These are phyloP conservation scores for Candidula unifasciata DNA, from an alignment of 2,888 invertebrate species.

Conservation along the genomic window DNA sequence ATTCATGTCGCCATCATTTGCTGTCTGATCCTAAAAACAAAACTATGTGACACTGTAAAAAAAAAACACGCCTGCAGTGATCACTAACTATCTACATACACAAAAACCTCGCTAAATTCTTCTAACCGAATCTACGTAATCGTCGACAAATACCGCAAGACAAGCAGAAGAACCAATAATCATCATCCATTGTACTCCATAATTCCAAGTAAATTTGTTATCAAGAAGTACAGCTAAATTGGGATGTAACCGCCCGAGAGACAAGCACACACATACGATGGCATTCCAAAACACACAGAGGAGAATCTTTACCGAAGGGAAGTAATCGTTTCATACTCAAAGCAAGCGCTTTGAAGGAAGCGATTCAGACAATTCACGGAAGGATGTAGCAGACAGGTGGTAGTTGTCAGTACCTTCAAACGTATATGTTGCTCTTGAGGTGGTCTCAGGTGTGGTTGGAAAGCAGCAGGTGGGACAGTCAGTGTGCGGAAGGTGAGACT, in stretches of 20 bases:
- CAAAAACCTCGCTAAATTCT: too few species aligned
- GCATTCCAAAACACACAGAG: slow-evolving; percentile 1
- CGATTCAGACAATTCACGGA: not conserved
- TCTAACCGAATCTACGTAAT: too few species aligned
- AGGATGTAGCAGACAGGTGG: not conserved
- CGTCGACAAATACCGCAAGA: too few species aligned
- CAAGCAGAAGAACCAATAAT: too few species aligned
- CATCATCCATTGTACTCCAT: too few species aligned
- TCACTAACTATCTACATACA: too few species aligned
- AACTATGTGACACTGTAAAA: too few species aligned
- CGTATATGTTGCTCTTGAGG: not conserved
- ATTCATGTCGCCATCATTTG: too few species aligned
- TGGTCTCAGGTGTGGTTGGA: not conserved
- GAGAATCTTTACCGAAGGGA: not conserved
- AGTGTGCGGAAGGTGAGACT: not conserved
- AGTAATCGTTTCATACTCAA: not conserved
- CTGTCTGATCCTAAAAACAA: too few species aligned
- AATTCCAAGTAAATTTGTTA: not conserved
- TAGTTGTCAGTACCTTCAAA: not conserved
- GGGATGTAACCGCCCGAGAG: not conserved
- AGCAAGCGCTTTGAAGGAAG: not conserved
- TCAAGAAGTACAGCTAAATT: not conserved
- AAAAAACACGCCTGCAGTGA: too few species aligned
- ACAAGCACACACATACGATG: not conserved
- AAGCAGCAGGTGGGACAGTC: not conserved